These are phyloP conservation scores for Olivierus martensii DNA, from an alignment of 1,140 invertebrate species.

Conservation along the genomic window DNA sequence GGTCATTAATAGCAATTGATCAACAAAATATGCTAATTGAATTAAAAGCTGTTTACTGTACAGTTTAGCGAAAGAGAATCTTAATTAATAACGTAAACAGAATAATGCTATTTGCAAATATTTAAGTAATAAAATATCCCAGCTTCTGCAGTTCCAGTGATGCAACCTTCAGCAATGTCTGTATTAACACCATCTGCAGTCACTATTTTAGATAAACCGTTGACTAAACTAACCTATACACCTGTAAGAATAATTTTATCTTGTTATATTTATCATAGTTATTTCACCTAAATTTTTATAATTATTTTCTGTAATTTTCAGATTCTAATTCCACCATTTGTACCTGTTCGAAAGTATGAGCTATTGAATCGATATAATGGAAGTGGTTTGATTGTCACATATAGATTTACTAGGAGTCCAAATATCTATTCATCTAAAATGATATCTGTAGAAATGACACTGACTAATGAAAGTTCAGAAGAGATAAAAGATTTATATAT, in stretches of 20 bases:
- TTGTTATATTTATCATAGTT: too few relatives aligned
- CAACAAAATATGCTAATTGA: too few relatives aligned
- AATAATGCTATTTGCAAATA: too few relatives aligned
- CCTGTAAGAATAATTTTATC: too few relatives aligned
- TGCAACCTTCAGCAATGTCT: constrained; percentile 10
- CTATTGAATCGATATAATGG: constrained; percentile 61
- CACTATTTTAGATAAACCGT: not conserved
- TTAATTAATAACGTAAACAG: too few relatives aligned
- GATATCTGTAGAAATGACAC: constrained; percentile 65
- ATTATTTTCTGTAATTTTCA: constrained; percentile 14
- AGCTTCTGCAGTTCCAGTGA: constrained; percentile 3
- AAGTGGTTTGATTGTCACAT: constrained; percentile 56
- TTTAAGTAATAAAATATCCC: too few relatives aligned
- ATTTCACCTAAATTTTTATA: too few relatives aligned
- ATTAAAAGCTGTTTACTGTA: too few relatives aligned
- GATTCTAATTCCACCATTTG: constrained; percentile 39
- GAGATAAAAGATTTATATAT: constrained; percentile 56
- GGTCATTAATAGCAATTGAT: too few relatives aligned
- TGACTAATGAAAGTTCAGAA: constrained; percentile 55
- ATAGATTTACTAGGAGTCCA: constrained; percentile 61
- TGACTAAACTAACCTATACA: too few relatives aligned
- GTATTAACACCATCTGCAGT: constrained; percentile 10
- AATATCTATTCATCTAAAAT: constrained; percentile 74
- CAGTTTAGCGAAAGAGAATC: too few relatives aligned
- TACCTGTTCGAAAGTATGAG: constrained; percentile 47